Conservation (phyloP, 2,888 invertebrate species). For the Aphodius granarius region DNA sequence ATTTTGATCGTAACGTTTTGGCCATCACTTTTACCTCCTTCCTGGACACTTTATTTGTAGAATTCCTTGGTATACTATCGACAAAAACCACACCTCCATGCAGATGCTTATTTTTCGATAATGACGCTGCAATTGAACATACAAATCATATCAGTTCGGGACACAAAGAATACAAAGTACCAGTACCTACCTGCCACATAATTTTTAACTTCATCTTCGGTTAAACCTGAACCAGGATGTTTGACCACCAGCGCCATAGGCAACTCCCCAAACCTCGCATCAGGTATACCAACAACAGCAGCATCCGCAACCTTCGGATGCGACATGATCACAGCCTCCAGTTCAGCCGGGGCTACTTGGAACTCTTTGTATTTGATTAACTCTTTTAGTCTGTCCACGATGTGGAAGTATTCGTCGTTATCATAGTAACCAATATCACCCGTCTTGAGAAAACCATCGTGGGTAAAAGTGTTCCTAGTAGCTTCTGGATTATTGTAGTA, state of each 20-base stretch:
- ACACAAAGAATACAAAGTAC: neutral
- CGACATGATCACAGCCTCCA: slow-evolving; percentile 78
- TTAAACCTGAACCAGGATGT: slow-evolving; percentile 57
- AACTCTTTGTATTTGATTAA: slow-evolving; percentile 89
- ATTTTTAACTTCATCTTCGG: slow-evolving; percentile 49
- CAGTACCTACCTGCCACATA: slow-evolving; percentile 55
- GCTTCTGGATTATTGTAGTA: slow-evolving; percentile 72
- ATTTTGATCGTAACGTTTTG: neutral
- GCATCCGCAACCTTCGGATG: slow-evolving; percentile 74
- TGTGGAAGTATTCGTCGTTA: slow-evolving; percentile 72
- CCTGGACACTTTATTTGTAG: slow-evolving; percentile 56
- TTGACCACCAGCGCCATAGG: slow-evolving; percentile 77
- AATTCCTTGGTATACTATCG: slow-evolving; percentile 55
- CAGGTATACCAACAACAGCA: slow-evolving; percentile 79
- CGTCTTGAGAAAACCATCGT: slow-evolving; percentile 75
- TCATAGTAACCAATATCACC: slow-evolving; percentile 87
- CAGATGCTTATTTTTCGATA: slow-evolving; percentile 61
- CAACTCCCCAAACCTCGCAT: slow-evolving; percentile 74
- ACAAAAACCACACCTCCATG: slow-evolving; percentile 63
- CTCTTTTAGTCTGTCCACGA: slow-evolving; percentile 86
- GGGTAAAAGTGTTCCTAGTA: slow-evolving; percentile 65
- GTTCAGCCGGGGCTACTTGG: slow-evolving; percentile 83
- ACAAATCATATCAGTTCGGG: neutral
- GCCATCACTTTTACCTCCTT: slow-evolving; percentile 40
- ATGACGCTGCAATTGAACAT: neutral